Evolutionary conservation across 1,140 invertebrate genomes (phyloP), one percentile per base, ranked within the genome.

Genomic region (Bombus pascuorum): DNA sequence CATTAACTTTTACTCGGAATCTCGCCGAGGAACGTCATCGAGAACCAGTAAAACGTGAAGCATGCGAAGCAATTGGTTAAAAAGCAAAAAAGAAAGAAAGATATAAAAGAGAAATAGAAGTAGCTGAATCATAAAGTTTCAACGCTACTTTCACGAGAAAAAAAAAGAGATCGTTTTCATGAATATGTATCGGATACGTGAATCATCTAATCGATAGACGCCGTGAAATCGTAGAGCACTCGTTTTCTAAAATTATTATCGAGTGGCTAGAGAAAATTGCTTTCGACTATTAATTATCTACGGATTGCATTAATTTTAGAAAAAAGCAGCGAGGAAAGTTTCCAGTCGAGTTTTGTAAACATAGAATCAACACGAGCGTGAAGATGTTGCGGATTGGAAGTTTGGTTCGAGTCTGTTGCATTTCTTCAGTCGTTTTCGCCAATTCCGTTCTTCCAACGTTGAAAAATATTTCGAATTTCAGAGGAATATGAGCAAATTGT

Each of bases 141-240:
- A 15, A 82, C n/a, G 71, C 8, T 75, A 15, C 71, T 82, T 82
- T 82, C 71, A 75, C 80, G 57, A 65, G 72, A 42, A 37, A 75
- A 37, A 75, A 82, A 53, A 37, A 74, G 28, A 53, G 37, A 65
- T 74, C 32, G 15, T 37, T 44, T 28, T n/a, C 53, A 39, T 65
- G 57, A 75, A 82, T 75, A 82, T 82, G 22, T n/a, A 65, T 65
- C n/a, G 34, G 18, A 47, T 42, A 32, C 10, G 47, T 34, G 39
- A 42, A 72, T 81, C 22, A 15, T 72, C 37, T 37, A 25, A 44
- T 32, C 6, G 39, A 13, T 32, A 4, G 1, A 6, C 25, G 65
- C 6, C 18, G 70, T 34, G 70, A 81, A 81, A 74, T 74, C 13
- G 72, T 47, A 25, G 5, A 53, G 39, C 37, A 9, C 6, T 53